phyloP scores from a whole-genome alignment of 1,140 invertebrate species.

The Drosophila pseudoobscura region DNA sequence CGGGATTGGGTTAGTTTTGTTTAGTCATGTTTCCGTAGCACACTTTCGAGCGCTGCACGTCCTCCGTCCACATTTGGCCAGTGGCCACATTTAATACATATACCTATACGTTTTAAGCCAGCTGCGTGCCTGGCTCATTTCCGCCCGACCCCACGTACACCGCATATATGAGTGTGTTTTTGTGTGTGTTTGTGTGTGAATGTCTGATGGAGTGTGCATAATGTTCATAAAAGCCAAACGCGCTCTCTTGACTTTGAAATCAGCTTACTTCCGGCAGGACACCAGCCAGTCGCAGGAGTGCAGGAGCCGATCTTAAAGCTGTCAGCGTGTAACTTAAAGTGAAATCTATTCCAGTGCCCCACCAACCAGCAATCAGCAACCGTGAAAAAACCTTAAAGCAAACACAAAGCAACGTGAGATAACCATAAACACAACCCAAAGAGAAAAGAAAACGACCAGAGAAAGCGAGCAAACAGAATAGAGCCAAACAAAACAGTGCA shows the following conservation, averaged over 20 bases:
- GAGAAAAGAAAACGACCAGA: conserved; percentile 20
- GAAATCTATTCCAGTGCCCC: conserved; percentile 47
- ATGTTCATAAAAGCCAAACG: conserved; percentile 27
- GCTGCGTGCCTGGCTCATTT: conserved; percentile 39
- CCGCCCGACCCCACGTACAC: conserved; percentile 12
- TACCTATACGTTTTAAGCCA: not conserved
- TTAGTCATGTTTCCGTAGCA: conserved; percentile 49
- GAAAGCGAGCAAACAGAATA: conserved; percentile 5
- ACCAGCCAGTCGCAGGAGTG: conserved; percentile 7
- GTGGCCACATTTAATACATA: not conserved
- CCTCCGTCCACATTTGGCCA: conserved; percentile 7
- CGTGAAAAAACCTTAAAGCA: conserved; percentile 45
- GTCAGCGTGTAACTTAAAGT: conserved; percentile 35
- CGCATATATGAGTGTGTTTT: not conserved
- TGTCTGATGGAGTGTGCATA: conserved; percentile 27
- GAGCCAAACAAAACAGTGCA: conserved; percentile 2
- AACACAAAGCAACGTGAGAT: conserved; percentile 44
- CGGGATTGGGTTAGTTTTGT: conserved; percentile 40
- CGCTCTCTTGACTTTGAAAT: conserved; percentile 19
- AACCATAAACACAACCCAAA: conserved; percentile 44
- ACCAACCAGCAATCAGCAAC: conserved; percentile 10
- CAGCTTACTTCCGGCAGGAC: conserved; percentile 60
- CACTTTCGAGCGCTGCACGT: conserved; percentile 47
- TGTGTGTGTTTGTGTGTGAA: conserved; percentile 15
- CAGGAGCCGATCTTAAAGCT: conserved; percentile 2